These are phyloP conservation scores for Drosophila paranaensis DNA, from an alignment of 2,888 invertebrate genomes.

Conservation along the genomic window DNA sequence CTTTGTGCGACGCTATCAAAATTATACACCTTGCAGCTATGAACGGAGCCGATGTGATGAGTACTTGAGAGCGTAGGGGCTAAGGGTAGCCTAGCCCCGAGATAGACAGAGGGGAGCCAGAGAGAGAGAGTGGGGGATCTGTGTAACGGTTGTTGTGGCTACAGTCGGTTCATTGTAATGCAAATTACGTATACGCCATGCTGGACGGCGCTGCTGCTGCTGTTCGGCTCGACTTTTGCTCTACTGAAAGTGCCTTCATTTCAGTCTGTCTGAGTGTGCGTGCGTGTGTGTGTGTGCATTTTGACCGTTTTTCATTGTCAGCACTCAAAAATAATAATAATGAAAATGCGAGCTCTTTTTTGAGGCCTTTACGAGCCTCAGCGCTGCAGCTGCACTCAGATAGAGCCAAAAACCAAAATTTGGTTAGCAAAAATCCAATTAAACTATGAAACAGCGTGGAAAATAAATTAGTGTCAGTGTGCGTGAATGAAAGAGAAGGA, in stretches of 20 bases:
- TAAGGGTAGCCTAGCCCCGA: background rate
- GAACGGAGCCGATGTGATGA: slow-evolving; percentile 18
- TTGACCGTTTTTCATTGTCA: slow-evolving; percentile 35
- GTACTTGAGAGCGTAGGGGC: background rate
- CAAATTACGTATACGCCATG: slow-evolving; percentile 73
- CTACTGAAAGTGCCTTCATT: slow-evolving; percentile 15
- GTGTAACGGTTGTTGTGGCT: slow-evolving; percentile 33
- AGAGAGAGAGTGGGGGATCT: background rate
- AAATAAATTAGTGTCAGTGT: slow-evolving; percentile 30
- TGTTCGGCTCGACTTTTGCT: slow-evolving; percentile 11
- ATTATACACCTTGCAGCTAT: slow-evolving; percentile 71
- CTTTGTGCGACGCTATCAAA: slow-evolving; percentile 66
- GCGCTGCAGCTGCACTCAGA: slow-evolving; percentile 16
- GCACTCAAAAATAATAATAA: slow-evolving; percentile 57
- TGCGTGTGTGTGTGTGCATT: slow-evolving; percentile 4
- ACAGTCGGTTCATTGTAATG: slow-evolving; percentile 67
- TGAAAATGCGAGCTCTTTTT: slow-evolving; percentile 35
- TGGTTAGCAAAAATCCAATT: slow-evolving; percentile 57
- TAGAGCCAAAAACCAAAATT: slow-evolving; percentile 36
- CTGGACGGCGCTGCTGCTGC: slow-evolving; percentile 20
- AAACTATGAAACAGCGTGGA: slow-evolving; percentile 46
- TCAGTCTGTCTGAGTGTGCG: slow-evolving; percentile 15
- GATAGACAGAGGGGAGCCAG: background rate
- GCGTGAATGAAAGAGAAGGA: background rate
- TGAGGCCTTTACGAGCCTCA: slow-evolving; percentile 17